phyloP scores from a whole-genome alignment of 1,140 invertebrate species.

The Berghia stephanieae region DNA sequence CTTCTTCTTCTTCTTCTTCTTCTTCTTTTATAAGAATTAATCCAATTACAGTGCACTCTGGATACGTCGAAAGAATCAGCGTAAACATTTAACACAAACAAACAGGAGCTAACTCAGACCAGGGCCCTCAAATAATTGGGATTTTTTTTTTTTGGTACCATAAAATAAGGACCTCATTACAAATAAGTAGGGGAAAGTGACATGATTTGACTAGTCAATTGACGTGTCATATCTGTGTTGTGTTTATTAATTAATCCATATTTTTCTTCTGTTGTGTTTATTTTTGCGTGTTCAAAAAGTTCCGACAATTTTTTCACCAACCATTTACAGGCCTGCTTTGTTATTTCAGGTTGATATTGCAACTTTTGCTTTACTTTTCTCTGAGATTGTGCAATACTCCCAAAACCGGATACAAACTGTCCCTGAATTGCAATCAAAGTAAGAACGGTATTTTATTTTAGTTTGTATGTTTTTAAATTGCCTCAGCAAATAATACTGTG shows the following conservation, averaged over 20 bases:
- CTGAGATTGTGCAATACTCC: constrained; percentile 97
- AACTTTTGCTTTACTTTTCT: constrained; percentile 94
- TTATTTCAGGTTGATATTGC: constrained; percentile 77
- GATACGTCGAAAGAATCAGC: too few relatives aligned
- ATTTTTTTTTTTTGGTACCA: too few relatives aligned
- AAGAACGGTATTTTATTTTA: constrained; percentile 40
- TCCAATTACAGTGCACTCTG: too few relatives aligned
- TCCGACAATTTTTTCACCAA: background rate
- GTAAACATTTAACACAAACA: too few relatives aligned
- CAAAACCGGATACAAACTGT: constrained; percentile 95
- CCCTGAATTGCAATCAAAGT: constrained; percentile 93
- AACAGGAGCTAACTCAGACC: too few relatives aligned
- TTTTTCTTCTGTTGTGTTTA: background rate
- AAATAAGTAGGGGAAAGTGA: too few relatives aligned
- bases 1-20: too few relatives aligned
- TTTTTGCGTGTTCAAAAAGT: background rate
- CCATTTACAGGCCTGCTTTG: too few relatives aligned
- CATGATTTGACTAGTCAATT: background rate
- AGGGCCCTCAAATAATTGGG: too few relatives aligned
- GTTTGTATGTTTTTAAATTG: background rate
- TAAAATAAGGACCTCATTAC: too few relatives aligned
- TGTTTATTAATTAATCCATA: background rate
- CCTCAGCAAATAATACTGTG: too few relatives aligned
- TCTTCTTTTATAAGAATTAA: too few relatives aligned
- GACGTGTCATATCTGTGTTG: background rate